Base-by-base conservation (phyloP, 1,140 invertebrate genomes). In the Anthonomus grandis region DNA sequence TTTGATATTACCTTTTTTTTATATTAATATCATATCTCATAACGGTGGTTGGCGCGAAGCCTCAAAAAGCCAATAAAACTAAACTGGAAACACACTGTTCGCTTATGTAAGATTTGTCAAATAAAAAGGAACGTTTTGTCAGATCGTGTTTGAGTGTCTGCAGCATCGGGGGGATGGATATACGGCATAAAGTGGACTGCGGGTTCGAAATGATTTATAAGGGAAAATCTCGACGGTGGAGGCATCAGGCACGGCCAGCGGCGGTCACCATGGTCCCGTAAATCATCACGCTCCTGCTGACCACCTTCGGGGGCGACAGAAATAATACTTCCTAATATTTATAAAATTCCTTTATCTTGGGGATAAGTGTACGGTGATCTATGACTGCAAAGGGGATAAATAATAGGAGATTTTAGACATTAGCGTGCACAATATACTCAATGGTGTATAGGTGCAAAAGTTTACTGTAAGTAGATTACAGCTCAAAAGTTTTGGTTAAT, bases 41-140 rank as follows among this genome's bases (percentile, higher is more conserved):
- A n/a, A n/a, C n/a, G n/a, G n/a, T n/a, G n/a, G n/a, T n/a, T n/a
- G n/a, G n/a, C n/a, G n/a, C n/a, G n/a, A n/a, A n/a, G n/a, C n/a
- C n/a, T n/a, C n/a, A n/a, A n/a, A n/a, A n/a, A n/a, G n/a, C 46
- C 55, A 57, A 57, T 57, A 57, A 57, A 57, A 57, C 55, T 49
- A 57, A 54, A 47, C 37, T 38, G 55, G 27, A 18, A 34, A 44
- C 45, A 47, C 46, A 57, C 46, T 49, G 55, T 38, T 36, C 21
- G 15, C 18, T 53, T 31, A 55, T 53, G 50, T 50, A 48, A 60
- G 45, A 64, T 64, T 64, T 64, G 62, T 64, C 62, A 64, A 61
- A 61, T 64, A 64, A 64, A 61, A 58, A n/a, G n/a, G n/a, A n/a
- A 50, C 54, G 56, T 57, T 59, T 58, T 61, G 62, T 60, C 59